Percentiles rank a stretch among this genome's conserved stretches.
phyloP scores from a whole-genome alignment of 2,888 invertebrate genomes.

The Dexiosoma caninum region DNA sequence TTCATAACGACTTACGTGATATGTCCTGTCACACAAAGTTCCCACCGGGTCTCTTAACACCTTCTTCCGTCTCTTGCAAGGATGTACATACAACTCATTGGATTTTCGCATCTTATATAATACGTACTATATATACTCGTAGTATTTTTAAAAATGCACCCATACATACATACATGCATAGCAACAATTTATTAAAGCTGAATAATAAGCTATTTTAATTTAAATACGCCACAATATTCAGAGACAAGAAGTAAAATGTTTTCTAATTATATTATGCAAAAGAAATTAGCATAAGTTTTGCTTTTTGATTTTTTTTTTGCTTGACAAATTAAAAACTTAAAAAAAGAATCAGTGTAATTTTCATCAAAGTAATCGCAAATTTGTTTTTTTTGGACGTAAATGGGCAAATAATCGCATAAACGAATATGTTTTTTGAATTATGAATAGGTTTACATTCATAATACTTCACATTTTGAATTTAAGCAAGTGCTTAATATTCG shows the following conservation, averaged over 20 bases:
- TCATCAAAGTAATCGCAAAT: neutral
- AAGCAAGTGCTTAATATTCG: slow-evolving; percentile 34
- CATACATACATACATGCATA: no score
- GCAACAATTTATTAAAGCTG: no score
- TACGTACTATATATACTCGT: no score
- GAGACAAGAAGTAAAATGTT: neutral
- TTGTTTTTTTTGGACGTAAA: neutral
- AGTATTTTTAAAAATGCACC: no score
- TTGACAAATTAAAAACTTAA: neutral
- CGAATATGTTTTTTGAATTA: slow-evolving; percentile 45
- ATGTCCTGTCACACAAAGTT: no score
- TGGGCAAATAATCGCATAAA: slow-evolving; percentile 26
- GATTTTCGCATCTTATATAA: no score
- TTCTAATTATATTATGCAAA: neutral
- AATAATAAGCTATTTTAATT: no score
- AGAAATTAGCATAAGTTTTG: neutral
- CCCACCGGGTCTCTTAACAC: no score
- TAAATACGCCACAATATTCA: no score
- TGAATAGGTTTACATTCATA: slow-evolving; percentile 41
- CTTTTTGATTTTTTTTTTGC: neutral
- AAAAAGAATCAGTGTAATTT: neutral
- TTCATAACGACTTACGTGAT: no score
- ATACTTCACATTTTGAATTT: slow-evolving; percentile 2
- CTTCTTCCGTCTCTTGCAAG: no score
- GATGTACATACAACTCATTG: no score